A percentile compares a stretch with the other conserved stretches of the same genome.
These are phyloP conservation scores for Canis aureus DNA, from an alignment of 2,113 vertebrate genomes.

Conservation along the genomic window DNA sequence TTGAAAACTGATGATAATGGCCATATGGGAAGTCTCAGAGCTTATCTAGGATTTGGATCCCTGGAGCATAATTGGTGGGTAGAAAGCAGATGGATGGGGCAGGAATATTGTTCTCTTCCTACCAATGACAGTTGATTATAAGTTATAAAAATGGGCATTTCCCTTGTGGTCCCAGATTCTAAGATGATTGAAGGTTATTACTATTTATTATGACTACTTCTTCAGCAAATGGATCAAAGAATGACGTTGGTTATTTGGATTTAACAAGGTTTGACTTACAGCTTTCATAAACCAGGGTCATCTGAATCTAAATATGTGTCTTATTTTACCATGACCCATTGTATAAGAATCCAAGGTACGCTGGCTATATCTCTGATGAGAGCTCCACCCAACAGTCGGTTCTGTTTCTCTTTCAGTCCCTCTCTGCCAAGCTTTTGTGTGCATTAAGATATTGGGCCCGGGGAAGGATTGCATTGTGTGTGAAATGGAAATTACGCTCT, in stretches of 20 bases:
- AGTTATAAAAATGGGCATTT: neutral
- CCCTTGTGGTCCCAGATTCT: neutral
- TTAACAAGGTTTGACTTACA: neutral
- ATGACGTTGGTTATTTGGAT: neutral
- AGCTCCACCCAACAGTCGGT: neutral
- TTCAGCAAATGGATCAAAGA: neutral
- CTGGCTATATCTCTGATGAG: neutral
- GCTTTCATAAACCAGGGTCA: neutral
- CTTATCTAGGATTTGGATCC: neutral
- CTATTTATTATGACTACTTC: neutral
- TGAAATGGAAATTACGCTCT: neutral
- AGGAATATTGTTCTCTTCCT: conserved; percentile 29
- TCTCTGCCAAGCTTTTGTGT: neutral
- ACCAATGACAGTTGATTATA: neutral
- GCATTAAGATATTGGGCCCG: neutral
- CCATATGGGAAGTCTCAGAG: conserved; percentile 39
- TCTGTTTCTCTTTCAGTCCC: neutral
- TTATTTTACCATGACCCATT: neutral
- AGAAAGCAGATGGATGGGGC: conserved; percentile 13
- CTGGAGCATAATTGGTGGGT: neutral
- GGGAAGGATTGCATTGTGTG: conserved; percentile 5
- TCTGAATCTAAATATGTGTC: neutral
- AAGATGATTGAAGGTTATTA: neutral
- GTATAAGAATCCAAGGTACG: neutral
- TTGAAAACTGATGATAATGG: conserved; percentile 59